These are phyloP conservation scores for Agrotis ipsilon DNA, from an alignment of 2,888 invertebrate species.

Conservation along the genomic window DNA sequence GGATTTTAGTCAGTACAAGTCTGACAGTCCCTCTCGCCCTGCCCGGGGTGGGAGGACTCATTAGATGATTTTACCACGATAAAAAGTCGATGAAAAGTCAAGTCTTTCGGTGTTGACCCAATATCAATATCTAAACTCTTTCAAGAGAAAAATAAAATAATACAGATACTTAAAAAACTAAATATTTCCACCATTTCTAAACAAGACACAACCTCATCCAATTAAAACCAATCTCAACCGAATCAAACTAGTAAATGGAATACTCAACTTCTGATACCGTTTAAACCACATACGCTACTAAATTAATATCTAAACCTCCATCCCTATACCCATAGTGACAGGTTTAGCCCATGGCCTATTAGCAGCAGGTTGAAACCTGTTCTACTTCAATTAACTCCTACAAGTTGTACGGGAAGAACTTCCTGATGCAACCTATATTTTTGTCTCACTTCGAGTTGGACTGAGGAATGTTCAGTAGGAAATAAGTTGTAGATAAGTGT, in stretches of 20 bases:
- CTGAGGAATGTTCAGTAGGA: constrained; percentile 25
- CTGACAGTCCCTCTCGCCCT: no score
- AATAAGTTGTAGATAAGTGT: background rate
- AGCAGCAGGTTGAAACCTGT: constrained; percentile 51
- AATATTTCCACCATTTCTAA: background rate
- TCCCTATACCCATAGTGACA: constrained; percentile 42
- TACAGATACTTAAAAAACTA: background rate
- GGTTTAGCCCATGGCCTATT: constrained; percentile 47
- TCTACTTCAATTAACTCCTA: constrained; percentile 52
- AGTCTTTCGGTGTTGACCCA: no score
- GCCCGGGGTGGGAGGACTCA: no score
- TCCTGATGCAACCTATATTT: constrained; percentile 61
- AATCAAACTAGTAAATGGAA: constrained; percentile 3
- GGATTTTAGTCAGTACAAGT: no score
- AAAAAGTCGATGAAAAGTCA: no score
- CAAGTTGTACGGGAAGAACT: constrained; percentile 45
- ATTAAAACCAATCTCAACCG: background rate
- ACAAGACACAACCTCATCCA: background rate
- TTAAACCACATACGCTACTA: constrained; percentile 24
- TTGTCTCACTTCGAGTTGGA: constrained; percentile 33
- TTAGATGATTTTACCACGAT: no score
- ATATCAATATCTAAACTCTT: no score
- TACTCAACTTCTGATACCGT: constrained; percentile 10
- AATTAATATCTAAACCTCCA: constrained; percentile 45
- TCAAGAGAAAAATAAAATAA: background rate